Evolutionary conservation across 2,888 invertebrate genomes (phyloP), one percentile per base, ranked within the genome.

Genomic region (Hydraecia micacea): DNA sequence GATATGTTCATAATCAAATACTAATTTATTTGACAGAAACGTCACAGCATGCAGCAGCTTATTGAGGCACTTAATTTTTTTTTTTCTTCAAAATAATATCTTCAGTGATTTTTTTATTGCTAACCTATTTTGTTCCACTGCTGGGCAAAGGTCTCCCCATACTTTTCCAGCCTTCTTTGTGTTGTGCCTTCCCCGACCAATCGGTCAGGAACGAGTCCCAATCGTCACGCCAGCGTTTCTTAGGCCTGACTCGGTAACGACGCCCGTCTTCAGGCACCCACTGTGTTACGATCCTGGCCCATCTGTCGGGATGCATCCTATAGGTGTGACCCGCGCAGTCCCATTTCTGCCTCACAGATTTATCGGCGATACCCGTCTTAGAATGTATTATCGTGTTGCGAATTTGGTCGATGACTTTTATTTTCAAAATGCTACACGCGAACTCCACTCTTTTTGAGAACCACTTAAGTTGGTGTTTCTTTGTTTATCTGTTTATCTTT

Each of bases 401-500:
- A 55, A 11, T 58, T 13, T n/a, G 58, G 58, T 58, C 58, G 1
- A 11, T 58, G 58, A 5, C 13, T 58, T n/a, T 13, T n/a, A 11
- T n/a, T 58, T 58, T n/a, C n/a, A n/a, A 58, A n/a, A 58, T n/a
- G n/a, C 11, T 58, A n/a, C 11, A n/a, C 1, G 11, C 58, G 11
- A 58, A n/a, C 58, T 11, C 60, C 7, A 18, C 62, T 62, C 18
- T 32, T 62, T 32, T 62, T 8, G 9, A 18, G 62, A 32, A 21
- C 18, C 62, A 62, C 18, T 32, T 32, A 32, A 62, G n/a, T 58
- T 8, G 46, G 0, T n/a, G 8, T 66, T 52, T 60, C 13, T 46
- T n/a, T 60, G 65, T 58, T 58, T 32, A 67, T 49, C 21, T 60
- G 65, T 58, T 58, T 32, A 67, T 49, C 21, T 58, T 70, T 69